Conservation (phyloP, 2,113 vertebrate species). For the Labeo catla region DNA sequence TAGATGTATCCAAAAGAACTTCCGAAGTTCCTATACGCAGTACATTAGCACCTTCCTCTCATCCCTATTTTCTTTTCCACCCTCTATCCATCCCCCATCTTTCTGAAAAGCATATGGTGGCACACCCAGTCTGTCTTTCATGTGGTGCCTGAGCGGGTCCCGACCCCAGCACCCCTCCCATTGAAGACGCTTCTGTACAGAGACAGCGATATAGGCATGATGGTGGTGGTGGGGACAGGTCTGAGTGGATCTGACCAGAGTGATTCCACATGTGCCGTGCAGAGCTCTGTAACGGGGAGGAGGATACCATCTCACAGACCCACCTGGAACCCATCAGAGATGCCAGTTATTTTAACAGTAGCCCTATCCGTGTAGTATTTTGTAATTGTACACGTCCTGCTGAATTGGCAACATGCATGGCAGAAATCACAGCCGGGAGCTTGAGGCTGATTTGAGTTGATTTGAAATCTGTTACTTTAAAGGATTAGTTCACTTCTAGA, state of each 20-base stretch:
- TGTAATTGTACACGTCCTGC: background rate
- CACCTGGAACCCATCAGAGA: slow-evolving; percentile 51
- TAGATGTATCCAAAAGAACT: background rate
- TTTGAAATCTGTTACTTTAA: background rate
- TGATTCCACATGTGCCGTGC: slow-evolving; percentile 27
- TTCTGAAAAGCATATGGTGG: slow-evolving; percentile 51
- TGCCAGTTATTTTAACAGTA: slow-evolving; percentile 28
- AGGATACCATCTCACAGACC: background rate
- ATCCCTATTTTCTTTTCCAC: slow-evolving; percentile 34
- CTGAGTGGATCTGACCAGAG: slow-evolving; percentile 5
- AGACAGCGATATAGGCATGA: slow-evolving; percentile 11
- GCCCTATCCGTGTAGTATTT: background rate
- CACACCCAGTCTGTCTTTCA: slow-evolving; percentile 52
- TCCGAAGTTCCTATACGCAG: background rate
- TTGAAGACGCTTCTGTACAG: slow-evolving; percentile 28
- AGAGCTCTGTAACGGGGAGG: background rate
- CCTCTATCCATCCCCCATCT: slow-evolving; percentile 34
- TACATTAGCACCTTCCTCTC: slow-evolving; percentile 35
- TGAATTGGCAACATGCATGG: background rate
- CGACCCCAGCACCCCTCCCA: background rate
- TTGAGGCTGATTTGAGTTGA: background rate
- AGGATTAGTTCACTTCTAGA: too few relatives aligned
- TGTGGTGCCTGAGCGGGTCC: slow-evolving; percentile 34
- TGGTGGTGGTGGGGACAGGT: slow-evolving; percentile 26
- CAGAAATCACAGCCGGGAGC: background rate